Evolutionary conservation across 2,113 vertebrate genomes (phyloP), one percentile per base, ranked within the genome.

Genomic region (Rana temporaria): DNA sequence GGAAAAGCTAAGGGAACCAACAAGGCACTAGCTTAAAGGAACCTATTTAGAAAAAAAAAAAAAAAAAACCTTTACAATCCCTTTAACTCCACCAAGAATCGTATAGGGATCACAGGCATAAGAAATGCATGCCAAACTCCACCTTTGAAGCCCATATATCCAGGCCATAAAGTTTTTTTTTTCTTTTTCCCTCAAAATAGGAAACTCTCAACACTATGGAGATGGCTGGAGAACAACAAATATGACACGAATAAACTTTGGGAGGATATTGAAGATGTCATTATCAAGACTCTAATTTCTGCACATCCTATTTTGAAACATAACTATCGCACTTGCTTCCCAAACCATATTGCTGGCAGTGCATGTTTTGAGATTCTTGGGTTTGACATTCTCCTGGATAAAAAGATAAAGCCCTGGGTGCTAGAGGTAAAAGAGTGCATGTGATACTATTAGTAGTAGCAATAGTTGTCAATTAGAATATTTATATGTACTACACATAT

Each of bases 351-450:
- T 1, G 68, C 84, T 0, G 85, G 87, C 75, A 88, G 89, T 14
- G 93, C 93, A 85, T 95, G 94, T 84, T 95, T 95, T 70, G 93
- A 95, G 88, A 91, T 95, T 70, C 91, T 95, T 20, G 94, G 93
- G 6, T 95, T 95, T 68, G 93, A 95, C 65, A 88, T 95, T 70
- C 70, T 95, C 79, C 85, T 94, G 24, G 93, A 95, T 85, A 89
- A 90, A 85, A 93, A 88, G 60, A 56, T 94, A 85, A 95, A 93
- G 78, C 93, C 94, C 0, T 95, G 93, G 94, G 88, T 95, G 60
- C 76, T 95, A n/a, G 93, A 95, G 94, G 94, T 94, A 86, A 89
- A 32, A 5, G 42, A 48, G 42, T 48, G 42, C 11, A 12, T 38
- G 34, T 6, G 34, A 30, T 30, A 30, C 26, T 30, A 30, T 30